Percentiles rank a stretch among this genome's conserved stretches.
Conservation (phyloP, 2,888 invertebrate species). For the Pandemis cinnamomeana region DNA sequence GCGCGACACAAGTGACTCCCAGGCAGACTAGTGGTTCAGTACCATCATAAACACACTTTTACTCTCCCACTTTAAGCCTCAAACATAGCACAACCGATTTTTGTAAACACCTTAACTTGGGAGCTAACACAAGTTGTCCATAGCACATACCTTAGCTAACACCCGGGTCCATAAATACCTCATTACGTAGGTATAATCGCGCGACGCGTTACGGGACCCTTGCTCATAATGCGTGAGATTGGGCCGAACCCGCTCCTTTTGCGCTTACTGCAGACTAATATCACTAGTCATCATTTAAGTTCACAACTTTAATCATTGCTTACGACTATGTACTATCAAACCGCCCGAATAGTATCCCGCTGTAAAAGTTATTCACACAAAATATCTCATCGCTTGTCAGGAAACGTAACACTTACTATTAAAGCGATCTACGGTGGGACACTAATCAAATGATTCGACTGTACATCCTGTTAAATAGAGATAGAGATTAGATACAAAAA, state of each 20-base stretch:
- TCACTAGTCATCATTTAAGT: slow-evolving; percentile 41
- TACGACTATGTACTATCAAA: too few relatives aligned
- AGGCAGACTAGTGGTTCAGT: background rate
- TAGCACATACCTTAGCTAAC: background rate
- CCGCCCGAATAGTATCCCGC: too few relatives aligned
- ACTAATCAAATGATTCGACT: too few relatives aligned
- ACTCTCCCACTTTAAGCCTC: too few relatives aligned
- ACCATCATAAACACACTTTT: too few relatives aligned
- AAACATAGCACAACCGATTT: background rate
- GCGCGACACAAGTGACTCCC: background rate
- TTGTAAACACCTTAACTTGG: background rate
- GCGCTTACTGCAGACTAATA: slow-evolving; percentile 58
- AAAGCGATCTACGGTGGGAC: too few relatives aligned
- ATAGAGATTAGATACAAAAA: too few relatives aligned
- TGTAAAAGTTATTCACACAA: too few relatives aligned
- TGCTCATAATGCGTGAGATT: slow-evolving; percentile 70
- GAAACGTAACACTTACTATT: too few relatives aligned
- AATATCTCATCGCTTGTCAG: too few relatives aligned
- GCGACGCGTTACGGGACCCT: slow-evolving; percentile 45
- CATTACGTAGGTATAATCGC: slow-evolving; percentile 16
- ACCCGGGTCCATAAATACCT: background rate
- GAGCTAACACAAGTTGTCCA: background rate
- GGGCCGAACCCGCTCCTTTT: slow-evolving; percentile 47
- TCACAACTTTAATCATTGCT: slow-evolving; percentile 8
- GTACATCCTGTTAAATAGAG: too few relatives aligned